Conservation (phyloP, 2,888 invertebrate species). For the Galerucella calmariensis region DNA sequence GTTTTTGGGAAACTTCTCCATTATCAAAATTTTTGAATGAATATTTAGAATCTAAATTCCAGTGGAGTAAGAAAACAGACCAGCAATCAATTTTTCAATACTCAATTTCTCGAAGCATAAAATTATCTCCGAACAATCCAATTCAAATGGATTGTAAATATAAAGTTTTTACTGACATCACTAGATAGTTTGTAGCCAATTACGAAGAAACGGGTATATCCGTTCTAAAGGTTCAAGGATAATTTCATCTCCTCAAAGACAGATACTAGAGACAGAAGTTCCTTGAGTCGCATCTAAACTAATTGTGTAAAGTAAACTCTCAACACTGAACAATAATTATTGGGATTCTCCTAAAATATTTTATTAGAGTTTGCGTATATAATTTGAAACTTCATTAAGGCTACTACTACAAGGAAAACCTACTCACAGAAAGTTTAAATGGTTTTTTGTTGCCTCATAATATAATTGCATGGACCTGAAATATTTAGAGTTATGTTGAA, state of each 20-base stretch:
- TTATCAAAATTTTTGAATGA: no score
- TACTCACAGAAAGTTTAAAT: neutral
- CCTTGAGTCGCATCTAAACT: neutral
- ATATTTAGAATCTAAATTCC: no score
- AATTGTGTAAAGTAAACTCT: conserved; percentile 12
- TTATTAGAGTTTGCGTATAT: neutral
- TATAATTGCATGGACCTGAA: no score
- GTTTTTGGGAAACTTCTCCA: no score
- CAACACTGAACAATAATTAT: conserved; percentile 3
- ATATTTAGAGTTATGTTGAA: no score
- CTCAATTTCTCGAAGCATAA: no score
- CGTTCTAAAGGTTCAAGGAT: neutral
- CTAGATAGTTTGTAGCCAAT: neutral
- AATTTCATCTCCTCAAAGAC: neutral
- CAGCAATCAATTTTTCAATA: no score
- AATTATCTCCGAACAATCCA: no score
- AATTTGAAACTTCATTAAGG: neutral
- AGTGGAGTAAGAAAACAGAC: no score
- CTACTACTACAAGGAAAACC: neutral
- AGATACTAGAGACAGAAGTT: conserved; percentile 3
- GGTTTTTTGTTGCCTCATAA: neutral
- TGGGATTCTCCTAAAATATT: conserved; percentile 5
- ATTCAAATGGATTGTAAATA: no score
- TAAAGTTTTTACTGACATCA: no score
- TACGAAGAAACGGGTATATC: conserved; percentile 4